Conservation (phyloP, 2,113 vertebrate genomes). For the Rattus norvegicus region DNA sequence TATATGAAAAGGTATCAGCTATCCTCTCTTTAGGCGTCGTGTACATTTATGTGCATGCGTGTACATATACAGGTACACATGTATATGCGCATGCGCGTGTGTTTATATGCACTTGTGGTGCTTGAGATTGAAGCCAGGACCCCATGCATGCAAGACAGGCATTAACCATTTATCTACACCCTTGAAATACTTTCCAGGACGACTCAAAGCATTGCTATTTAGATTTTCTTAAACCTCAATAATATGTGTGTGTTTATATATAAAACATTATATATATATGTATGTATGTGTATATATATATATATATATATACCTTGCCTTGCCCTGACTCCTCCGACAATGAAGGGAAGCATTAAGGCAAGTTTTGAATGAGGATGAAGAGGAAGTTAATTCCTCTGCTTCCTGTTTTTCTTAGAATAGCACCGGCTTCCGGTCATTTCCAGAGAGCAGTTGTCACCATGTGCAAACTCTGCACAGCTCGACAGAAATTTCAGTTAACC, state of each 20-base stretch:
- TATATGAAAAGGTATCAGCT: neutral
- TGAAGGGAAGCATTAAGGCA: neutral
- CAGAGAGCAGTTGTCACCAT: neutral
- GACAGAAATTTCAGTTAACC: constrained; percentile 26
- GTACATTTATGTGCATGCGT: neutral
- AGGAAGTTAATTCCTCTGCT: neutral
- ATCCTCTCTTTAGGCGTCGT: neutral
- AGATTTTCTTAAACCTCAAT: no score
- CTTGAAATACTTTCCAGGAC: neutral
- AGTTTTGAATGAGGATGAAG: constrained; percentile 5
- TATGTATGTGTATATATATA: no score
- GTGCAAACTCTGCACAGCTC: neutral
- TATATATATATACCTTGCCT: no score
- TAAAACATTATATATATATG: no score
- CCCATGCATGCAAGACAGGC: neutral
- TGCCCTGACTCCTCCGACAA: neutral
- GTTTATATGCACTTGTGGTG: neutral
- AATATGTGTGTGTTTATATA: no score
- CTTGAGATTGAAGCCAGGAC: neutral
- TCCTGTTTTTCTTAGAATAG: constrained; percentile 30
- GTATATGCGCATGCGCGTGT: neutral
- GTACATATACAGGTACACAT: neutral
- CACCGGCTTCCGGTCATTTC: neutral
- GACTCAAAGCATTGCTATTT: neutral
- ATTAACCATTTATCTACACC: neutral